Conservation (phyloP, 2,113 vertebrate genomes). For the Amphiprion ocellaris region DNA sequence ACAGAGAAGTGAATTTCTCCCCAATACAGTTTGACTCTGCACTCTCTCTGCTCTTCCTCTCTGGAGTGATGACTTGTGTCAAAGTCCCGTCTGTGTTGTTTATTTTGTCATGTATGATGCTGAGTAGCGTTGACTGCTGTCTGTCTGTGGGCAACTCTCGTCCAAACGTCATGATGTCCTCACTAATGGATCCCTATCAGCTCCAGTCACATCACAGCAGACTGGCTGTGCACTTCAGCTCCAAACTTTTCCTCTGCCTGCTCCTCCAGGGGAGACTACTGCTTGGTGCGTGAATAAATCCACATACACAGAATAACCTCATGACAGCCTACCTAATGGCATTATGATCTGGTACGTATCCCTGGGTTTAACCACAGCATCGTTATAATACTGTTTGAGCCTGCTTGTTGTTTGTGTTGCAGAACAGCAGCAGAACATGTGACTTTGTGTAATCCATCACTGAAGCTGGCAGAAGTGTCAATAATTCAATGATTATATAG, state of each 20-base stretch:
- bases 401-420: not conserved
- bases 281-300: not conserved
- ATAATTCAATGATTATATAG: too few relatives aligned
- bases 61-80: slow-evolving; percentile 24
- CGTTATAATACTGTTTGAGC: not conserved
- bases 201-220: slow-evolving; percentile 31
- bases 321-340: not conserved
- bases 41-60: slow-evolving; percentile 3
- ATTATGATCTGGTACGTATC: not conserved
- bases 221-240: slow-evolving; percentile 39
- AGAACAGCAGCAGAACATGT: not conserved
- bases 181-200: slow-evolving; percentile 48
- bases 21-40: not conserved
- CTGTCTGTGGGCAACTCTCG: slow-evolving; percentile 42
- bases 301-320: not conserved
- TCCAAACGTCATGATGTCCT: slow-evolving; percentile 34
- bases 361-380: not conserved
- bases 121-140: slow-evolving; percentile 45
- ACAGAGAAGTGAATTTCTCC: not conserved
- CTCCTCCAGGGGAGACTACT: slow-evolving; percentile 1
- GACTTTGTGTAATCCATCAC: not conserved
- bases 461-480: too few relatives aligned
- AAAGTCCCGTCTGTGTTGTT: slow-evolving; percentile 11
- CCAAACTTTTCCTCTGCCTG: slow-evolving; percentile 6
- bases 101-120: slow-evolving; percentile 36